Evolutionary conservation across 2,888 invertebrate genomes (phyloP), one percentile per base, ranked within the genome.

Genomic region (Exephanes ischioxanthus): DNA sequence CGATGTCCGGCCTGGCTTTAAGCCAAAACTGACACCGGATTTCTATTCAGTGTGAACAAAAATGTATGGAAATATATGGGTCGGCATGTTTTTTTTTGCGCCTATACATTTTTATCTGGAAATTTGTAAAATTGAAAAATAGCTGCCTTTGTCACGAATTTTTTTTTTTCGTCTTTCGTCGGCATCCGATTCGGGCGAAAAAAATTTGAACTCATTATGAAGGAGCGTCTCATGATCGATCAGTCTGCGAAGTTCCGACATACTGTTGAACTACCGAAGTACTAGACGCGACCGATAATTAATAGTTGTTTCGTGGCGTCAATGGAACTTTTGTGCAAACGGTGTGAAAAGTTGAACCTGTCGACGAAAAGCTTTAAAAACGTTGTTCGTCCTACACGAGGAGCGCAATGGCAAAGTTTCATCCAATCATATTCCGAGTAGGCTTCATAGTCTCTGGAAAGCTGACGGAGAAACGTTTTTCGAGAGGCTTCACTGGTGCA

Each of bases 401-500:
- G 1, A 58, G 22, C 11, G 22, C 26, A 3, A 11, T 26, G 58
- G 3, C 9, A 26, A 26, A 58, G 22, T 58, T 58, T 58, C 26
- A 58, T 14, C 22, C 58, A 26, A 58, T 14, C 58, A 58, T 58
- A 66, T 66, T 37, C 66, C 37, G n/a, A 14, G 66, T n/a, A 19
- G 37, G 37, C 37, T 41, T 33, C 33, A 41, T 37, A 19, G 33
- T 66, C 9, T 7, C 7, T 37, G 1, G 22, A 66, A 41, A 66
- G 33, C 37, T 41, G 19, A 11, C 22, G 33, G 14, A 53, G 55
- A 73, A 68, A 83, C 72, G 67, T 83, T 78, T 78, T 78, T 78
- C 68, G 73, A 68, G 41, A 72, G 67, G 30, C 55, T 53, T 63
- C 66, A 30, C 26, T 41, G 37, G 66, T 37, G 53, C 37, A 66